A percentile compares a stretch with the other conserved stretches of the same genome.
Conservation (phyloP, 2,113 vertebrate genomes). For the Pluvianellus socialis region DNA sequence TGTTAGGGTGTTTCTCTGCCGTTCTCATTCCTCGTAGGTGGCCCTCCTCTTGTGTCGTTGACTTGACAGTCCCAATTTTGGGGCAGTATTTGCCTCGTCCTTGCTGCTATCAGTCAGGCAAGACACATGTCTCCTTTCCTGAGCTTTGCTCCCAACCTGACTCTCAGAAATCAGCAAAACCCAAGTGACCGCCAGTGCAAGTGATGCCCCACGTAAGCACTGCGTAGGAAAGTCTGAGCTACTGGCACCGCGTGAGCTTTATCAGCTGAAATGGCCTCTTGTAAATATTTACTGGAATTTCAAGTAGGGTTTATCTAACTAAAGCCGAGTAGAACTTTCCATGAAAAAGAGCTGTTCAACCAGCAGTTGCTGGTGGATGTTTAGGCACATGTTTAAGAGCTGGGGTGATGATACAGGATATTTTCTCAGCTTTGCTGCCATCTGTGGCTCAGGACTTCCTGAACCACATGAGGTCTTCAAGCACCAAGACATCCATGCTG, state of each 20-base stretch:
- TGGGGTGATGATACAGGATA: neutral
- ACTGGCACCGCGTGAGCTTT: constrained; percentile 4
- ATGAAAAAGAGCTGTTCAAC: neutral
- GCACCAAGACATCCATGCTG: neutral
- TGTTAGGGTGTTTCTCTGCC: neutral
- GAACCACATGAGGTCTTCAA: neutral
- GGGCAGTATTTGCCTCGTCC: neutral
- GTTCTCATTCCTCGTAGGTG: neutral
- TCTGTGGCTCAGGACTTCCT: neutral
- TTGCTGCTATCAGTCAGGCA: neutral
- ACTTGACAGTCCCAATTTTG: neutral
- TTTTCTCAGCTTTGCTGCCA: neutral
- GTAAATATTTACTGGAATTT: constrained; percentile 62
- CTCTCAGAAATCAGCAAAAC: neutral
- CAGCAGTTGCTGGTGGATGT: neutral
- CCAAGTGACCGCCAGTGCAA: rapidly evolving
- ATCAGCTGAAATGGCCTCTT: constrained; percentile 30
- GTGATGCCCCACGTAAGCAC: neutral
- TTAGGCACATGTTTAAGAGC: neutral
- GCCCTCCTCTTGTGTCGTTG: rapidly evolving
- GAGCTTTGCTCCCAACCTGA: neutral
- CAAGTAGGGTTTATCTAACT: constrained; percentile 44
- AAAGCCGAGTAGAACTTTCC: constrained; percentile 40
- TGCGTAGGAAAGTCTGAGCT: constrained; percentile 15
- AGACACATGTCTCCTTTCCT: neutral